A percentile compares a stretch with the other conserved stretches of the same genome.
Conservation (phyloP, 1,140 invertebrate genomes). For the Ganaspis sp. region DNA sequence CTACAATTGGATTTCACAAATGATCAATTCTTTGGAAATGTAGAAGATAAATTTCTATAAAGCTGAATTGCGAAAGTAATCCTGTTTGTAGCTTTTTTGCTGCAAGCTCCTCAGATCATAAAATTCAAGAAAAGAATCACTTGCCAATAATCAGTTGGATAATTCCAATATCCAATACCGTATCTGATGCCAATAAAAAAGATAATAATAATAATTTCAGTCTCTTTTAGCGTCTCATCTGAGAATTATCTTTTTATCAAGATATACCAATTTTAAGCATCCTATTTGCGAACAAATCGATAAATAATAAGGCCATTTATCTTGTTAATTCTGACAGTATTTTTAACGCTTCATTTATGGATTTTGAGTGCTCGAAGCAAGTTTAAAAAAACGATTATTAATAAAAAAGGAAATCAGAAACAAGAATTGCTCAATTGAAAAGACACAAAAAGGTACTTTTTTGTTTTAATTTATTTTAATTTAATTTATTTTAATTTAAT, state of each 20-base stretch:
- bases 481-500: too few species aligned
- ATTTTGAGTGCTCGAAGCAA: too few species aligned
- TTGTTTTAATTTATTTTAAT: too few species aligned
- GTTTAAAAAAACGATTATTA: too few species aligned
- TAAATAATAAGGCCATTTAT: not conserved
- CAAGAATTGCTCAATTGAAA: too few species aligned
- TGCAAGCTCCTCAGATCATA: not conserved
- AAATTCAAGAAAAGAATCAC: not conserved
- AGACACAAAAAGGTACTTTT: too few species aligned
- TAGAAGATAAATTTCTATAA: slow-evolving; percentile 2
- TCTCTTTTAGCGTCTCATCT: not conserved
- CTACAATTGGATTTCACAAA: not conserved
- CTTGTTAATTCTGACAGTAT: not conserved
- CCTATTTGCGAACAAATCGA: not conserved
- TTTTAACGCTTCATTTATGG: too few species aligned
- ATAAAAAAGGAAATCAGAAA: too few species aligned
- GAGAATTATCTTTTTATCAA: not conserved
- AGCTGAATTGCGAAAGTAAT: not conserved
- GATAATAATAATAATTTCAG: not conserved
- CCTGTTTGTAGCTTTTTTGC: not conserved
- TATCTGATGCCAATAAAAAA: not conserved
- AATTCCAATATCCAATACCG: not conserved
- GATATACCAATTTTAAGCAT: not conserved
- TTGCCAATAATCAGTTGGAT: not conserved
- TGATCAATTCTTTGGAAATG: not conserved